Conservation (phyloP, 2,797 vertebrate species). For the Periophthalmus magnuspinnatus region DNA sequence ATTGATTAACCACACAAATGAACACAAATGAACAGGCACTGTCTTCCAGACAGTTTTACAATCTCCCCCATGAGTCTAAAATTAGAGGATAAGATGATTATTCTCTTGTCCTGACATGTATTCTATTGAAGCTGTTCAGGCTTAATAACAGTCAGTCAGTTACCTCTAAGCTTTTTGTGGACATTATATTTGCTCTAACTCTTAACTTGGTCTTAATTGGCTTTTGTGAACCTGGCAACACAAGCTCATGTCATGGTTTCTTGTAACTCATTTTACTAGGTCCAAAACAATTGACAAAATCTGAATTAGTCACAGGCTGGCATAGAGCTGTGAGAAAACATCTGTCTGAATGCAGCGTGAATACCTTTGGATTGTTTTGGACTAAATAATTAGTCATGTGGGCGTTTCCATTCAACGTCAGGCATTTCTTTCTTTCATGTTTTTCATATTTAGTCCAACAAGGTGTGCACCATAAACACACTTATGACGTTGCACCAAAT, state of each 20-base stretch:
- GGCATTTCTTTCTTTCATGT: neutral
- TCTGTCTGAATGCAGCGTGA: neutral
- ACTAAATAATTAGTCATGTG: neutral
- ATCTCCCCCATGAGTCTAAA: conserved; percentile 36
- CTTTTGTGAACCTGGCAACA: neutral
- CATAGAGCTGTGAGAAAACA: conserved; percentile 10
- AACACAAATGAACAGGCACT: conserved; percentile 12
- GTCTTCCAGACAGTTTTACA: conserved; percentile 22
- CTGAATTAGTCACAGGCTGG: neutral
- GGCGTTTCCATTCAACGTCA: neutral
- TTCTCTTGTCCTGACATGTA: conserved; percentile 30
- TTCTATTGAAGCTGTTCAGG: neutral
- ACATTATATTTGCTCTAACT: neutral
- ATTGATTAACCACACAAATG: conserved; percentile 9
- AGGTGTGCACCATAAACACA: neutral
- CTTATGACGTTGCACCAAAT: neutral
- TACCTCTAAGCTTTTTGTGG: conserved; percentile 13
- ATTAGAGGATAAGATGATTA: conserved; percentile 34
- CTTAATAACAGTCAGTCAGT: conserved; percentile 16
- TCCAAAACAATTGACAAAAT: too few species aligned
- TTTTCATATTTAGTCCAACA: neutral
- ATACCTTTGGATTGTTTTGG: conserved; percentile 10
- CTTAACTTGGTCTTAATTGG: neutral
- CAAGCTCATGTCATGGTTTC: neutral
- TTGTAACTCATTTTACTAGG: neutral